Conservation (phyloP, 1,140 invertebrate genomes). For the Phocides pigmalion region DNA sequence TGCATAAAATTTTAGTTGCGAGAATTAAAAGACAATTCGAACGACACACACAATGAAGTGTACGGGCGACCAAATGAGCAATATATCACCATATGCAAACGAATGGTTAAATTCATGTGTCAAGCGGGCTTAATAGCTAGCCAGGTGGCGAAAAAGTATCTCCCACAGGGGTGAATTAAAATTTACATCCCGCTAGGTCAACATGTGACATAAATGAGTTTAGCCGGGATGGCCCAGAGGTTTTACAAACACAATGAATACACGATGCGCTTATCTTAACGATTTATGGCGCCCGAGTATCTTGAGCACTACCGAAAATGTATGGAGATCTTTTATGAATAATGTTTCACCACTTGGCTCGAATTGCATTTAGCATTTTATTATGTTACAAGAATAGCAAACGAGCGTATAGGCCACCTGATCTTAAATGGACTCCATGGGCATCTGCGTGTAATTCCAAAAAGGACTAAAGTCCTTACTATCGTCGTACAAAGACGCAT, state of each 20-base stretch:
- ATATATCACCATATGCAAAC: constrained; percentile 28
- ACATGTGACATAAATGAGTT: constrained; percentile 17
- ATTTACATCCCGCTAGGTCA: constrained; percentile 12
- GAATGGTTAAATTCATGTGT: constrained; percentile 20
- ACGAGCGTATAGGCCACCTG: too few species aligned
- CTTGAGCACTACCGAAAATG: constrained; percentile 6
- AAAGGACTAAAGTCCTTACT: too few species aligned
- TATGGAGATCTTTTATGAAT: constrained; percentile 4
- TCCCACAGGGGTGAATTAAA: constrained; percentile 14
- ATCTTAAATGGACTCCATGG: too few species aligned
- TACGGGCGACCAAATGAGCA: constrained; percentile 9
- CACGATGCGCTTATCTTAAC: constrained; percentile 11
- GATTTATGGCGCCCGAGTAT: constrained; percentile 1
- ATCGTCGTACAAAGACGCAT: too few species aligned
- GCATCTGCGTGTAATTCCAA: too few species aligned
- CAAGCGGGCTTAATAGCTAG: constrained; percentile 17
- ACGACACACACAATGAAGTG: constrained; percentile 15
- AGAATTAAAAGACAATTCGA: background rate
- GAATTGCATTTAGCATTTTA: too few species aligned
- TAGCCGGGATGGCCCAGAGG: constrained; percentile 1
- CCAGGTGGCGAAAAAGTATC: background rate
- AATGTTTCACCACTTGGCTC: background rate
- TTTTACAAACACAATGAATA: constrained; percentile 20
- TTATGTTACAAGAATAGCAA: too few species aligned
- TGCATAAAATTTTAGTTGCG: background rate